Evolutionary conservation across 2,888 invertebrate species (phyloP).

Genomic region (Spicauda simplicius): DNA sequence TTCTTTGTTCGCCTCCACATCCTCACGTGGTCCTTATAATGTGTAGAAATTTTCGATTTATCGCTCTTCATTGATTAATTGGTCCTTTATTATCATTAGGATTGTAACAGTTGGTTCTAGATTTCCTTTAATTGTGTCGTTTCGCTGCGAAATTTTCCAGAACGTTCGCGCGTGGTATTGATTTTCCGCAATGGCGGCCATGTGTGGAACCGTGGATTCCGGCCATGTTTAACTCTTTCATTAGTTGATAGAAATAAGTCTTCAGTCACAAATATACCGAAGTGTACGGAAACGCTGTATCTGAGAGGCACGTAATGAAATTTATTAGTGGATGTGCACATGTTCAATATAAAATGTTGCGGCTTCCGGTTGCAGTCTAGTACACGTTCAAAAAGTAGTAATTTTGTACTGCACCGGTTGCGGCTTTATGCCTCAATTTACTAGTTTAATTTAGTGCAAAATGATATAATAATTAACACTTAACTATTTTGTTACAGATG

Average conservation of each 20-base stretch:
- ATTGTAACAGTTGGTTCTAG: too few relatives aligned
- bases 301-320: too few relatives aligned
- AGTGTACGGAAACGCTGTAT: too few relatives aligned
- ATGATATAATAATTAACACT: neutral
- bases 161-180: slow-evolving; percentile 56
- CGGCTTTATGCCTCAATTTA: too few relatives aligned
- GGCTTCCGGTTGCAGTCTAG: too few relatives aligned
- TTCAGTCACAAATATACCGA: neutral
- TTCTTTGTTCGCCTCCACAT: slow-evolving; percentile 24
- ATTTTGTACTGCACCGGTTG: too few relatives aligned
- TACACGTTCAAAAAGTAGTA: too few relatives aligned
- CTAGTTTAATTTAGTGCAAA: too few relatives aligned
- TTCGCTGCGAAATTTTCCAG: slow-evolving; percentile 52
- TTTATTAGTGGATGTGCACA: too few relatives aligned
- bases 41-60: neutral
- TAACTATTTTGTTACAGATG: slow-evolving; percentile 68
- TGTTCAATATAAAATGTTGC: too few relatives aligned
- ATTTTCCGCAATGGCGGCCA: slow-evolving; percentile 64
- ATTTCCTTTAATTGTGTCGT: neutral
- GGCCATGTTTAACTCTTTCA: neutral
- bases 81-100: too few relatives aligned
- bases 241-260: neutral
- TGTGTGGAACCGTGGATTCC: slow-evolving; percentile 34
- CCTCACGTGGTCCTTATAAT: slow-evolving; percentile 24
- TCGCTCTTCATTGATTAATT: neutral